Conservation (phyloP, 2,113 vertebrate species). For the Plectropomus leopardus region DNA sequence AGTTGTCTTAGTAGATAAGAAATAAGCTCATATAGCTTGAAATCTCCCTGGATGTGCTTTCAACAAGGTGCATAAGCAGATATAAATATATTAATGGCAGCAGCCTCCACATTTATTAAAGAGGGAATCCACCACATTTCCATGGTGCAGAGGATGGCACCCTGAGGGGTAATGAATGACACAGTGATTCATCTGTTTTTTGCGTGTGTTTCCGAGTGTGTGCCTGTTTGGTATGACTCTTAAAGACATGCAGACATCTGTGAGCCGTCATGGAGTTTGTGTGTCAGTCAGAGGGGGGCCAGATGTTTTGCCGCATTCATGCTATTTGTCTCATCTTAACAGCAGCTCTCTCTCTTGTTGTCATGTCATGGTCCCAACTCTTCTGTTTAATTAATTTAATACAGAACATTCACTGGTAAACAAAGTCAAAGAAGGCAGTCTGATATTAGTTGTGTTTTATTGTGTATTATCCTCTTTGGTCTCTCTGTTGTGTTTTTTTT, state of each 20-base stretch:
- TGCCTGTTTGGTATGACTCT: conserved; percentile 30
- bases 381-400: conserved; percentile 41
- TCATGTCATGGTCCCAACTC: not conserved
- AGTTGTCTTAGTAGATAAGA: conserved; percentile 78
- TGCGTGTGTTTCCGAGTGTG: conserved; percentile 23
- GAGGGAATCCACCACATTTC: conserved; percentile 61
- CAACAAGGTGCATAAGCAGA: conserved; percentile 72
- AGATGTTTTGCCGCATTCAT: conserved; percentile 38
- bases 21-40: conserved; percentile 83
- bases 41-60: conserved; percentile 79
- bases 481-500: not conserved
- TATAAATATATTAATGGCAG: conserved; percentile 78
- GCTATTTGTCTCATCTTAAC: conserved; percentile 25
- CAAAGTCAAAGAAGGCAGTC: conserved; percentile 1
- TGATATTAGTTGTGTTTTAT: not conserved
- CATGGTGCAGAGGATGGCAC: conserved; percentile 47
- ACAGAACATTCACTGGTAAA: not conserved
- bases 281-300: conserved; percentile 22
- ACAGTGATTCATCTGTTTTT: conserved; percentile 61
- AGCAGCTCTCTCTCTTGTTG: not conserved
- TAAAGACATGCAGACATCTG: conserved; percentile 55
- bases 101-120: conserved; percentile 70
- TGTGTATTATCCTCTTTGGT: not conserved
- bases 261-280: conserved; percentile 44
- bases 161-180: conserved; percentile 63